Evolutionary conservation across 2,888 invertebrate species (phyloP).

Genomic region (Dinocampus coccinellae): DNA sequence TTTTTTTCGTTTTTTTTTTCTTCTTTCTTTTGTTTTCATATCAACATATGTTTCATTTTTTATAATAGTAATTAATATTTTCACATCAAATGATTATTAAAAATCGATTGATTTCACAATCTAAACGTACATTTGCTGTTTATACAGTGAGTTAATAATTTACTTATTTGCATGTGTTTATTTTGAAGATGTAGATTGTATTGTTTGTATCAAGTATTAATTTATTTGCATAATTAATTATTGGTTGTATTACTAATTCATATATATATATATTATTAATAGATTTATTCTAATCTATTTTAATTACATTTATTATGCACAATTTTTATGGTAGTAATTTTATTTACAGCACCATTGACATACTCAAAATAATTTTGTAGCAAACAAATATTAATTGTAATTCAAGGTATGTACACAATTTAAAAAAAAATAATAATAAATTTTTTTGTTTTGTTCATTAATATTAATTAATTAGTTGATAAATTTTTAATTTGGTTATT

Average conservation of each 20-base stretch:
- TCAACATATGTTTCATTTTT: slow-evolving; percentile 7
- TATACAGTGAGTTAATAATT: slow-evolving; percentile 40
- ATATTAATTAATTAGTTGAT: slow-evolving; percentile 25
- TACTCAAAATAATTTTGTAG: slow-evolving; percentile 1
- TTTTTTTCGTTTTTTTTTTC: too few species aligned
- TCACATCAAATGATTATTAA: slow-evolving; percentile 41
- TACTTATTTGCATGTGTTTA: neutral
- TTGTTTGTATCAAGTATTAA: neutral
- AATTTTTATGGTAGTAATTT: slow-evolving; percentile 19
- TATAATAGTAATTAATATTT: neutral
- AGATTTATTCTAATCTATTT: neutral
- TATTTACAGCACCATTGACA: slow-evolving; percentile 43
- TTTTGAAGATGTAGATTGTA: neutral
- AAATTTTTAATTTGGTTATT: neutral
- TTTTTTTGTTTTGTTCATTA: neutral
- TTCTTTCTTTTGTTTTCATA: too few species aligned
- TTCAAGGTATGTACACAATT: neutral
- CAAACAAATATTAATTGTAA: slow-evolving; percentile 6
- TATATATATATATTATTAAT: neutral
- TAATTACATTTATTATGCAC: neutral
- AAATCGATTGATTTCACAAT: slow-evolving; percentile 34
- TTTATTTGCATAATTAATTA: neutral
- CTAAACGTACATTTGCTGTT: slow-evolving; percentile 43
- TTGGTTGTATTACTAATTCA: neutral
- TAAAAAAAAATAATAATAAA: too few species aligned